Evolutionary conservation across 2,888 invertebrate species (phyloP).

Genomic region (Eupeodes luniger): DNA sequence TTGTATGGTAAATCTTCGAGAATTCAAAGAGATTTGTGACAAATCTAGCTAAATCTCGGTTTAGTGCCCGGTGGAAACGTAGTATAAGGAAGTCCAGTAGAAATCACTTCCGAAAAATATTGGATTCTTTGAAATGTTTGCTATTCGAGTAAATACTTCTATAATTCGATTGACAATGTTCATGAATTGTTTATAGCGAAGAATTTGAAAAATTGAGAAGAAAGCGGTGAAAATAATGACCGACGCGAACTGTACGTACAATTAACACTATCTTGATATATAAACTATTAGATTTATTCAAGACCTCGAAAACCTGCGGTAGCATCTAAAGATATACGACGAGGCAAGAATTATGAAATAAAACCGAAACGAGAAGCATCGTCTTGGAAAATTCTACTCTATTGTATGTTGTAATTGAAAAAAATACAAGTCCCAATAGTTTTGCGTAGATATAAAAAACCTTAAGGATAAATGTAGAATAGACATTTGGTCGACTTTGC

Average conservation of each 20-base stretch:
- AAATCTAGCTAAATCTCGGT: no score
- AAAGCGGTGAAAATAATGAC: not conserved
- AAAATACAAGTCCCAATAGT: constrained; percentile 43
- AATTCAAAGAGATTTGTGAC: no score
- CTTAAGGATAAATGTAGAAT: constrained; percentile 20
- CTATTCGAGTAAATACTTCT: constrained; percentile 35
- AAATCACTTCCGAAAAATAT: constrained; percentile 38
- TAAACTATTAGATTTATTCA: not conserved
- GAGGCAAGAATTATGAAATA: constrained; percentile 18
- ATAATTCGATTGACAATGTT: constrained; percentile 24
- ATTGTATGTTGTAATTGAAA: constrained; percentile 6
- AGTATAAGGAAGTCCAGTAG: not conserved
- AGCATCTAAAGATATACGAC: not conserved
- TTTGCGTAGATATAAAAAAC: constrained; percentile 50
- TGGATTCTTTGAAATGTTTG: constrained; percentile 8
- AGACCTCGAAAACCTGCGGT: not conserved
- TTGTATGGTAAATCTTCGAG: no score
- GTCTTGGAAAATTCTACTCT: constrained; percentile 2
- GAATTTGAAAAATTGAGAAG: constrained; percentile 22
- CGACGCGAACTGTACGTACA: not conserved
- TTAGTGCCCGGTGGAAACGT: no score
- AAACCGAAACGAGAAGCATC: constrained; percentile 21
- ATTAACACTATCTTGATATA: not conserved
- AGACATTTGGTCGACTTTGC: constrained; percentile 25
- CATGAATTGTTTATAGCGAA: constrained; percentile 12